Evolutionary conservation across 2,888 invertebrate genomes (phyloP), one percentile per base, ranked within the genome.

Genomic region (Holacanthella duospinosa): DNA sequence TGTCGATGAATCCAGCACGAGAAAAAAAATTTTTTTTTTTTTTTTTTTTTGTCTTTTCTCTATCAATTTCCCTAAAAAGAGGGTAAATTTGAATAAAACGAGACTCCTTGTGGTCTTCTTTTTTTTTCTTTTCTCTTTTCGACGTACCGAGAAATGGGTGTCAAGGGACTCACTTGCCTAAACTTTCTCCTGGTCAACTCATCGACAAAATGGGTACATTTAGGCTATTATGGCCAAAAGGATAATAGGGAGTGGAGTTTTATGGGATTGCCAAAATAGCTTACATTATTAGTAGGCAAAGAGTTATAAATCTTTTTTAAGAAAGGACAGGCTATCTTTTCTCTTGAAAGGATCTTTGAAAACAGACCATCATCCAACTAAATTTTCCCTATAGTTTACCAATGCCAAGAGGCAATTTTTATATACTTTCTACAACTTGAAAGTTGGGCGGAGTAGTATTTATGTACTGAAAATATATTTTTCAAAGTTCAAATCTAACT

Each of bases 1-100:
- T 36, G 36, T 16, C 16, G 36, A 9, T 48, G 36, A 16, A 16
- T 16, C 36, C 16, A 16, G 36, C 16, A 36, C 16, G 6, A 36
- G 6, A 12, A 36, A 12, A 12, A 9, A 9, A 48, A 48, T 48
- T 48, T 21, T 21, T 9, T 48, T 48, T 48, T 21, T 48, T 9
- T 48, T 21, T 21, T 16, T 48, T 21, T 21, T 16, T 48, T 21
- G 4, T 16, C 55, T 21, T 9, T 24, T 58, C 43, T 58, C 28
- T 58, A 58, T 58, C 58, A 58, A 58, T 58, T 58, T 58, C 58
- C 58, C 43, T 58, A 58, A 58, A 58, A 58, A 58, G n/a, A n/a
- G n/a, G n/a, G n/a, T n/a, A n/a, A n/a, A n/a, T n/a, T n/a, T n/a
- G n/a, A n/a, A n/a, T n/a, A n/a, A n/a, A n/a, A n/a, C n/a, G n/a